These are phyloP conservation scores for Chlorodrepanis virens DNA, from an alignment of 2,113 vertebrate genomes.

Conservation along the genomic window DNA sequence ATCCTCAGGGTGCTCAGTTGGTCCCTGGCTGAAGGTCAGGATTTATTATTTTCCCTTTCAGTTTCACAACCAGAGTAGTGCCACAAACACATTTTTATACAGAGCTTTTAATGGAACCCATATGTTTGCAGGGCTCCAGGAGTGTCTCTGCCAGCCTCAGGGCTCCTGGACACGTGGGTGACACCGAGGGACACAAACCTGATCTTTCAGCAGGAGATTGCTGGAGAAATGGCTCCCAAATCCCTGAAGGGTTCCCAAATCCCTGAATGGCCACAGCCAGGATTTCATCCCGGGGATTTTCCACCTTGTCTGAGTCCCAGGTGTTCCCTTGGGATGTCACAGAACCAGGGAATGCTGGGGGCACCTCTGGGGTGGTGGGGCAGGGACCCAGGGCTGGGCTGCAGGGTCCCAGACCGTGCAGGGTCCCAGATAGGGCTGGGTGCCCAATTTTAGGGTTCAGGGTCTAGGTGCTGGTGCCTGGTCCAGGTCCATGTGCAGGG, in stretches of 20 bases:
- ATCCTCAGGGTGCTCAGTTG: rapidly evolving
- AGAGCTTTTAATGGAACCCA: background rate
- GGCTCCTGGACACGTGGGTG: background rate
- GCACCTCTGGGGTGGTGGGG: background rate
- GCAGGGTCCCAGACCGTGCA: background rate
- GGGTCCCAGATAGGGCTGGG: too few species aligned
- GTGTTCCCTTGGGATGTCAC: rapidly evolving
- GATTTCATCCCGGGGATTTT: rapidly evolving
- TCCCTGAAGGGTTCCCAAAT: background rate
- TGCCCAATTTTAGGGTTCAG: background rate
- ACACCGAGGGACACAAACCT: background rate
- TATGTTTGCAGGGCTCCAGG: background rate
- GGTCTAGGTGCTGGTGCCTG: background rate
- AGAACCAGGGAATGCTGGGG: background rate
- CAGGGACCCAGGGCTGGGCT: background rate
- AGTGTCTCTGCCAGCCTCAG: rapidly evolving
- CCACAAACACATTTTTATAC: background rate
- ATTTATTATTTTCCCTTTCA: background rate
- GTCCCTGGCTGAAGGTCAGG: background rate
- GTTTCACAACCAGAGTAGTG: background rate
- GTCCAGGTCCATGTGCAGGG: background rate
- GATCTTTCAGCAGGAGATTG: background rate
- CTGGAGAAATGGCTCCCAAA: background rate
- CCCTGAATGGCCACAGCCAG: too few species aligned
- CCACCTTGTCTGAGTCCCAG: rapidly evolving